Conservation (phyloP, 2,888 invertebrate species). For the Drosophila melanosoma region DNA sequence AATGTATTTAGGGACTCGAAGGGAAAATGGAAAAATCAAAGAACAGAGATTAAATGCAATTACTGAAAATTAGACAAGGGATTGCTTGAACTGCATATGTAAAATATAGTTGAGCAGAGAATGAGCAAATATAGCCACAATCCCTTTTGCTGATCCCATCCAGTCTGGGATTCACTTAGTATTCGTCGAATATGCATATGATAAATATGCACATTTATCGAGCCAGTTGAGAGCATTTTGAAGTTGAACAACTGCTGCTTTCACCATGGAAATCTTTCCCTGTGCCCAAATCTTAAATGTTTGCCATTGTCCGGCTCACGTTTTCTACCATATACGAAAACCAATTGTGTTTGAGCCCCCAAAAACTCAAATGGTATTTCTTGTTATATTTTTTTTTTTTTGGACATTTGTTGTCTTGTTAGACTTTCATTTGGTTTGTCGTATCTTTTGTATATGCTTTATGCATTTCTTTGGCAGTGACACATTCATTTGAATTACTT, state of each 20-base stretch:
- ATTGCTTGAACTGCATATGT: not conserved
- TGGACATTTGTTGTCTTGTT: slow-evolving; percentile 50
- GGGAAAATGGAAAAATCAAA: not conserved
- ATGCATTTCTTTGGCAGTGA: slow-evolving; percentile 58
- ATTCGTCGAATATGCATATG: not conserved
- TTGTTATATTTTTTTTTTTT: slow-evolving; percentile 17
- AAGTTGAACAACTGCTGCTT: slow-evolving; percentile 20
- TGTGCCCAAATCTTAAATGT: slow-evolving; percentile 27
- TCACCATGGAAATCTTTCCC: slow-evolving; percentile 28
- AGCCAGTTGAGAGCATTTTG: not conserved
- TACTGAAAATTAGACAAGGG: not conserved
- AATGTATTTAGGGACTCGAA: not conserved
- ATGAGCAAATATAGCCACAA: not conserved
- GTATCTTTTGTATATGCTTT: slow-evolving; percentile 50
- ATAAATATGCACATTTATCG: not conserved
- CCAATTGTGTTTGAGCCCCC: slow-evolving; percentile 31
- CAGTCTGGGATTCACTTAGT: not conserved
- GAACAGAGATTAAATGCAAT: not conserved
- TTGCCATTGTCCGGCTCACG: slow-evolving; percentile 21
- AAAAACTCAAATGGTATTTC: slow-evolving; percentile 30
- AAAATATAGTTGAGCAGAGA: not conserved
- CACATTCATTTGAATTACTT: slow-evolving; percentile 75
- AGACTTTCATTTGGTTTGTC: slow-evolving; percentile 20
- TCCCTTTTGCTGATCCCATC: not conserved
- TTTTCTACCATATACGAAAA: slow-evolving; percentile 31